phyloP scores from a whole-genome alignment of 1,140 invertebrate species.

The Grapholita molesta region DNA sequence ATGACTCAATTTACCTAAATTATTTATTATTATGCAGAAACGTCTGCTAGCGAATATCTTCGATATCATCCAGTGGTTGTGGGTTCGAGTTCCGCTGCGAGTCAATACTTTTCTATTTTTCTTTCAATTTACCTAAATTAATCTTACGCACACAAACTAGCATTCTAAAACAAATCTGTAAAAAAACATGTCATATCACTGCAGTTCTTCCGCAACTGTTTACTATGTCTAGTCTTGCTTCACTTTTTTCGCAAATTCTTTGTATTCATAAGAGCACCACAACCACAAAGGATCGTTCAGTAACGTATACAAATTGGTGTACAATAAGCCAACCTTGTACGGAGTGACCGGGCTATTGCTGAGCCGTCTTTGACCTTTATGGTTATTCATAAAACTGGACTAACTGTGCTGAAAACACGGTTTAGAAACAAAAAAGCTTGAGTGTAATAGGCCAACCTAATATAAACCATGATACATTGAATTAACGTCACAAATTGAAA shows the following conservation, averaged over 20 bases:
- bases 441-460: background rate
- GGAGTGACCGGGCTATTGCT: background rate
- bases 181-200: background rate
- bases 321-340: slow-evolving; percentile 8
- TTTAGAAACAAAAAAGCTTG: background rate
- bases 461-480: background rate
- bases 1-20: too few relatives aligned
- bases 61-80: too few relatives aligned
- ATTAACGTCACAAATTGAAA: background rate
- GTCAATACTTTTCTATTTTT: too few relatives aligned
- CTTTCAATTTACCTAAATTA: too few relatives aligned
- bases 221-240: background rate
- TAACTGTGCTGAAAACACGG: background rate
- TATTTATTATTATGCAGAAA: too few relatives aligned
- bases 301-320: background rate
- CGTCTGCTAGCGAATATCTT: too few relatives aligned
- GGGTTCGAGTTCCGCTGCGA: too few relatives aligned
- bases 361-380: slow-evolving; percentile 7
- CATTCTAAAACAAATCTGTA: background rate
- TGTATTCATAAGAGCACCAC: background rate
- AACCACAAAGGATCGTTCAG: background rate
- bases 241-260: background rate
- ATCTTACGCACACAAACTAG: too few relatives aligned
- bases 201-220: background rate
- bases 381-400: background rate